Conservation (phyloP, 2,797 vertebrate species). For the Aphelocoma californica region DNA sequence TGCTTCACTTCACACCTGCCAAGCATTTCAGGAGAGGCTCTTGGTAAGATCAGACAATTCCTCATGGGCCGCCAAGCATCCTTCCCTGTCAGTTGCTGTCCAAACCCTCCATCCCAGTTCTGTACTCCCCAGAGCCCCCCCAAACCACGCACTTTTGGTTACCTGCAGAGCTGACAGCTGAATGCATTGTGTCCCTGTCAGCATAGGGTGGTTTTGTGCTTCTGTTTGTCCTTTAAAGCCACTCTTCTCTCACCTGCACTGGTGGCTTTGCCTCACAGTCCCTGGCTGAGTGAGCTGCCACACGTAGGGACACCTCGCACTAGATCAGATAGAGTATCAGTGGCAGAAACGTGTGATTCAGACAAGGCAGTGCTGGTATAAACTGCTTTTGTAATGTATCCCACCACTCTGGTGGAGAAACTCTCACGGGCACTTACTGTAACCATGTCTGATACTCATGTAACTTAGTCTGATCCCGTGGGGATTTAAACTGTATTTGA, state of each 20-base stretch:
- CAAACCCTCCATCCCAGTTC: background rate
- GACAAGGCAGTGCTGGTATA: background rate
- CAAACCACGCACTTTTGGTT: background rate
- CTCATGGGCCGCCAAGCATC: background rate
- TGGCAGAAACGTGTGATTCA: fast-evolving
- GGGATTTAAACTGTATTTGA: background rate
- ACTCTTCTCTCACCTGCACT: background rate
- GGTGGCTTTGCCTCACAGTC: background rate
- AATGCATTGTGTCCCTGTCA: fast-evolving
- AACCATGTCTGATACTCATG: background rate
- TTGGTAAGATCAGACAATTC: background rate
- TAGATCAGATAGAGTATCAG: fast-evolving
- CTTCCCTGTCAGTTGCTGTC: background rate
- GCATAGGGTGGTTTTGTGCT: background rate
- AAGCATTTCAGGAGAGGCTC: background rate
- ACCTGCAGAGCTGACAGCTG: background rate
- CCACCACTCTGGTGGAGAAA: background rate
- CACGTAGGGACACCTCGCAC: fast-evolving
- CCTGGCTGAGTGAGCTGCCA: background rate
- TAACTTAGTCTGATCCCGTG: background rate
- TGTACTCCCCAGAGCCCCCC: background rate
- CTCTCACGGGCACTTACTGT: fast-evolving
- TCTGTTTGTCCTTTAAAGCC: background rate
- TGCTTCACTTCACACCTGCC: background rate
- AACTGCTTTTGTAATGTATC: background rate